Evolutionary conservation across 2,888 invertebrate genomes (phyloP), one percentile per base, ranked within the genome.

Genomic region (Melinopterus prodromus): DNA sequence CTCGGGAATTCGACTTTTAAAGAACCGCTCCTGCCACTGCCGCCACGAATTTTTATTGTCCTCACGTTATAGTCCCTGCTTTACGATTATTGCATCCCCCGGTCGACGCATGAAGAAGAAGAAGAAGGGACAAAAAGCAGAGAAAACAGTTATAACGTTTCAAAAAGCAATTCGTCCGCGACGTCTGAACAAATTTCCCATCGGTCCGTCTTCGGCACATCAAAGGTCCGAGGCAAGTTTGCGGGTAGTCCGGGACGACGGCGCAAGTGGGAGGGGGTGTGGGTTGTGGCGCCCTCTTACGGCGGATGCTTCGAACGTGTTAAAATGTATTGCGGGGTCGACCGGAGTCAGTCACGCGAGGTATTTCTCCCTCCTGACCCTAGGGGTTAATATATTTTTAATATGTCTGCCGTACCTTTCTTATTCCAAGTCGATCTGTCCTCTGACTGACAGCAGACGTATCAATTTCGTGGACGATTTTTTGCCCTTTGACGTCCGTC

Each of bases 1-100:
- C 53, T 72, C 77, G 69, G 72, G 74, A 79, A 79, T 79, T 79
- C 77, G 72, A 77, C 71, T 79, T 79, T 79, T 79, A 80, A 80
- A 80, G 78, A 76, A 71, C 76, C 78, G 1, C 26, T 26, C 26
- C 26, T 26, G 26, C 26, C 26, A 26, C 26, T 26, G 26, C 26
- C 26, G 3, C 53, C 53, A 53, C 53, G 53, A 53, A 53, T 53
- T 53, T 79, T 81, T 81, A 79, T 81, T 79, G 80, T 79, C 77
- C 77, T 70, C 76, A 77, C 75, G 77, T 53, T 75, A 71, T 53
- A 78, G 70, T 70, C 70, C 37, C 35, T 79, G 72, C 79, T 77
- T 77, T 77, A 79, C 74, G 79, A 79, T 79, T 79, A 79, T 79
- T 16, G 77, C 79, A 75, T 76, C 38, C 35, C 36, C 36, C 37